Base-by-base conservation (phyloP, 2,888 invertebrate species). In the Selenia dentaria region DNA sequence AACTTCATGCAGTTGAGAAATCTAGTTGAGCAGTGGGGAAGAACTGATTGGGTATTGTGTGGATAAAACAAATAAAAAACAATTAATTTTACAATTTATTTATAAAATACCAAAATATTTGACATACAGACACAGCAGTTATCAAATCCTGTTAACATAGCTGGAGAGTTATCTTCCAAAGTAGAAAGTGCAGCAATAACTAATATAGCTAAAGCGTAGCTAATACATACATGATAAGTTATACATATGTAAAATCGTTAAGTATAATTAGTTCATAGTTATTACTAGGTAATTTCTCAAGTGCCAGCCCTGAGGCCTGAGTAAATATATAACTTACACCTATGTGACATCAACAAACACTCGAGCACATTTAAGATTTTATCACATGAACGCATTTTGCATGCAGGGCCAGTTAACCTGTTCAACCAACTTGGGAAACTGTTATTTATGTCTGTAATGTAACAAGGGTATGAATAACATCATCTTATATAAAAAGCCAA, bases 51-150 rank as follows among this genome's bases (percentile, higher is more conserved):
- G n/a, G n/a, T n/a, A n/a, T n/a, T n/a, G n/a, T n/a, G n/a, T n/a
- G n/a, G n/a, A n/a, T n/a, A n/a, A n/a, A n/a, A 16, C 16, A 16
- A 16, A 16, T 3, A 16, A 16, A 16, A 2, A 16, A 2, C 16
- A 16, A 16, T 16, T 16, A 16, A 2, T 16, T 16, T 16, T 16
- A 16, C 2, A 16, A 3, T 48, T 80, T 80, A 78, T 80, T 73
- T 82, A 83, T 71, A 79, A 83, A 83, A 79, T 81, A 83, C 74
- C 80, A 81, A 82, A 82, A 81, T 76, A 74, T 75, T 68, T 66
- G 62, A 69, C 60, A 63, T 69, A 68, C 67, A 62, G 71, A 70
- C 67, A 67, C 67, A 70, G 68, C 71, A 64, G 70, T 65, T 56
- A 70, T 70, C 67, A 62, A 65, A 71, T 72, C 55, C 50, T 54